A percentile compares a stretch with the other conserved stretches of the same genome.
Evolutionary conservation across 2,888 invertebrate species (phyloP).

Genomic region (Laspeyria flexula): DNA sequence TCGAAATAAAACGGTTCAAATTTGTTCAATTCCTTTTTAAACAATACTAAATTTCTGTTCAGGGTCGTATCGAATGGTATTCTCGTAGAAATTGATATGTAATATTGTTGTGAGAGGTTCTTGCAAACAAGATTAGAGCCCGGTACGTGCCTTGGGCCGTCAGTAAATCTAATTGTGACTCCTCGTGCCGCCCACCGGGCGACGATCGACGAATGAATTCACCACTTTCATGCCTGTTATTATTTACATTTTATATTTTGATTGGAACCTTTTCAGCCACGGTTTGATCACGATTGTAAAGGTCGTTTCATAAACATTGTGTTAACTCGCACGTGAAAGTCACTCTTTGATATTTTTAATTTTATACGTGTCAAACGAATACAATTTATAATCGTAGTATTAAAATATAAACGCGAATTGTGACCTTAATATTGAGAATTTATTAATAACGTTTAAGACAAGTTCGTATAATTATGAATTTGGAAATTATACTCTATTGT

Average conservation of each 20-base stretch:
- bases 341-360: too few species aligned
- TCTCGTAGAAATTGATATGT: conserved; percentile 50
- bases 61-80: conserved; percentile 29
- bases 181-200: conserved; percentile 30
- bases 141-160: conserved; percentile 54
- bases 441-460: too few species aligned
- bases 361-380: too few species aligned
- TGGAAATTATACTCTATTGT: too few species aligned
- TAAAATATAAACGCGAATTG: too few species aligned
- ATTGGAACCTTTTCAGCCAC: conserved; percentile 16
- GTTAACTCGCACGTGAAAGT: conserved; percentile 11
- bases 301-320: conserved; percentile 9
- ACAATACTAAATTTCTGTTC: conserved; percentile 16
- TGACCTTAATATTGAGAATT: too few species aligned
- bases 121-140: conserved; percentile 60
- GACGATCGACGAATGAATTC: conserved; percentile 36
- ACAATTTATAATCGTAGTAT: too few species aligned
- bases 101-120: conserved; percentile 57
- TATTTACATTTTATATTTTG: conserved; percentile 40
- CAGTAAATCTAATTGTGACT: conserved; percentile 60
- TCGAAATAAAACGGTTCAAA: conserved; percentile 13
- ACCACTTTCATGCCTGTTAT: conserved; percentile 24
- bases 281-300: conserved; percentile 10
- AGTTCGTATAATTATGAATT: too few species aligned
- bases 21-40: conserved; percentile 6